Base-by-base conservation (phyloP, 1,140 invertebrate species). In the Oryctes rhinoceros region DNA sequence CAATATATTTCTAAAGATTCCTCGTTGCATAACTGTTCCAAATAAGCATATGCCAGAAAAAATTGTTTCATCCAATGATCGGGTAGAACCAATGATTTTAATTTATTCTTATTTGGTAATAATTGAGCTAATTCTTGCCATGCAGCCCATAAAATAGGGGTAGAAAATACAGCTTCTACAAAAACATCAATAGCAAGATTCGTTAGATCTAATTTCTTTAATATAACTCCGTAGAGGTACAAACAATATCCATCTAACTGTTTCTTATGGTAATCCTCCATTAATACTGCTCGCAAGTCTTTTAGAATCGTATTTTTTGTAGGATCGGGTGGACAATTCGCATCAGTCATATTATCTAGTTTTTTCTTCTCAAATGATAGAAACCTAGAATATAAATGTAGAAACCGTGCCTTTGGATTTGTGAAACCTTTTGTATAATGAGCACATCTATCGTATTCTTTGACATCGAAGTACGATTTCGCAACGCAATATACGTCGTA, bases 31-130 rank as follows among this genome's bases (percentile, higher is more conserved):
- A 98, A 96, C 74, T 98, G 89, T 86, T 99, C 97, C 67, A 98
- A 90, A 89, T 96, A 97, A 53, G 95, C 94, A 86, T 98, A 95
- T 4, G 94, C 97, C 80, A 95, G 88, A 87, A 99, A 99, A 84
- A 99, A 96, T 80, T 96, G 91, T 87, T 96, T 96, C 89, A 99
- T 97, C 97, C 98, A 99, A 88, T 98, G 96, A 85, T 94, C 91
- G 0, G 97, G 96, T 37, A 98, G 86, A 53, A 90, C 88, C 7
- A 96, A 84, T 11, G 91, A 91, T 79, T 92, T 89, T 48, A 97
- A 84, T 48, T 90, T 90, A 81, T 91, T 94, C 86, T 93, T 93
- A 84, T 97, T 95, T 81, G 92, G 93, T 35, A 98, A 94, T 0
- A 99, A 88, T 2, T 93, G 91, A 5, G 96, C 93, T n/a, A 99